Conservation (phyloP, 2,888 invertebrate species). For the Sipha maydis region DNA sequence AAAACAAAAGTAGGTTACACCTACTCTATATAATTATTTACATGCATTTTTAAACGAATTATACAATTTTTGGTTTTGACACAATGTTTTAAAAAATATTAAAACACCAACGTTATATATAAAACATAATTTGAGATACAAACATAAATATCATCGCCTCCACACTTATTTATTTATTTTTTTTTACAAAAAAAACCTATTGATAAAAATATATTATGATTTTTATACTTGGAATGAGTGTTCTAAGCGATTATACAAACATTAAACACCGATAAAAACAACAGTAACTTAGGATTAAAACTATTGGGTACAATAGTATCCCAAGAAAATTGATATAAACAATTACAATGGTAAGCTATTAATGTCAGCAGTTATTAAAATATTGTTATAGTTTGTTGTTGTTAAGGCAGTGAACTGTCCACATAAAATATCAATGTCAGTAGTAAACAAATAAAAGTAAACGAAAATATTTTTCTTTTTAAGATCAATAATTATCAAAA, state of each 20-base stretch:
- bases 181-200: constrained; percentile 23
- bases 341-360: constrained; percentile 1
- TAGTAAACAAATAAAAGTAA: constrained; percentile 32
- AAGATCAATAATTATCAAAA: constrained; percentile 38
- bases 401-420: constrained; percentile 27
- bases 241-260: constrained; percentile 12
- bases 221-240: constrained; percentile 38
- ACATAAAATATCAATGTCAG: constrained; percentile 5
- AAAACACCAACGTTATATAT: constrained; percentile 15
- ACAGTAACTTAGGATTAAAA: constrained; percentile 21
- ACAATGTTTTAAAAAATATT: constrained; percentile 37
- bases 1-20: constrained; percentile 9
- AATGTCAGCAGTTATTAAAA: constrained; percentile 1
- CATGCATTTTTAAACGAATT: constrained; percentile 14
- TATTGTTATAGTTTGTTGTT: background rate
- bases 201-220: constrained; percentile 30
- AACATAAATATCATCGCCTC: background rate
- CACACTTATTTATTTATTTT: background rate
- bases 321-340: constrained; percentile 20
- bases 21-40: constrained; percentile 21
- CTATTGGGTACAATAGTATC: constrained; percentile 25
- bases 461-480: constrained; percentile 46
- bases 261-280: background rate
- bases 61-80: constrained; percentile 31
- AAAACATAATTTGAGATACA: constrained; percentile 17